Evolutionary conservation across 2,113 vertebrate species (phyloP), one percentile per base, ranked within the genome.

Genomic region (Anoplopoma fimbria): DNA sequence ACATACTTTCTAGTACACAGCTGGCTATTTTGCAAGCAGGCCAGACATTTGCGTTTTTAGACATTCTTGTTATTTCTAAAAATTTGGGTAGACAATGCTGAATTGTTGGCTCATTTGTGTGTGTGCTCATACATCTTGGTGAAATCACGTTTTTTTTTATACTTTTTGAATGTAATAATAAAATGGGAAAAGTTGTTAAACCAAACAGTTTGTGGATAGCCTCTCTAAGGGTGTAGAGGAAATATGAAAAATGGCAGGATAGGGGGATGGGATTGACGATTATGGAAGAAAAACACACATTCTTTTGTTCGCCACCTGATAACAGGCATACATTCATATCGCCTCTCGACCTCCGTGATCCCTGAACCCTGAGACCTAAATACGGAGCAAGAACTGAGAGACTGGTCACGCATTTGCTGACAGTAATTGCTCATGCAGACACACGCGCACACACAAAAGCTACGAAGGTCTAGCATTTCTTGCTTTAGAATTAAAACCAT

Each of bases 251-350:
- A 45, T 6, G 3, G 67, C 7, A 38, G 14, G 10, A 75, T 40
- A 25, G 6, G 10, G 25, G 19, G n/a, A n/a, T n/a, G n/a, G 10
- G 31, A 69, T 34, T 13, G 23, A 75, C 3, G 9, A 27, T 23
- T 6, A 45, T 2, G 4, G 27, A 9, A 0, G 8, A 38, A 57
- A 23, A 65, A 74, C 75, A 88, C 67, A 84, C 77, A 73, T 25
- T 69, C 65, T 81, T 87, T 88, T 92, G 88, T 91, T 89, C 53
- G 53, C 81, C 89, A 91, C 88, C 87, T 92, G 88, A 92, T 88
- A 90, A 93, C 91, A 89, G 83, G 62, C 85, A 70, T 79, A 88
- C 89, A 84, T 92, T 92, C 89, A 91, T 91, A 75, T 73, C 19
- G 23, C 73, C 75, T 79, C 87, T 84, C 80, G 55, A 92, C 87